Evolutionary conservation across 2,797 vertebrate genomes (phyloP), one percentile per base, ranked within the genome.

Genomic region (Artibeus lituratus): DNA sequence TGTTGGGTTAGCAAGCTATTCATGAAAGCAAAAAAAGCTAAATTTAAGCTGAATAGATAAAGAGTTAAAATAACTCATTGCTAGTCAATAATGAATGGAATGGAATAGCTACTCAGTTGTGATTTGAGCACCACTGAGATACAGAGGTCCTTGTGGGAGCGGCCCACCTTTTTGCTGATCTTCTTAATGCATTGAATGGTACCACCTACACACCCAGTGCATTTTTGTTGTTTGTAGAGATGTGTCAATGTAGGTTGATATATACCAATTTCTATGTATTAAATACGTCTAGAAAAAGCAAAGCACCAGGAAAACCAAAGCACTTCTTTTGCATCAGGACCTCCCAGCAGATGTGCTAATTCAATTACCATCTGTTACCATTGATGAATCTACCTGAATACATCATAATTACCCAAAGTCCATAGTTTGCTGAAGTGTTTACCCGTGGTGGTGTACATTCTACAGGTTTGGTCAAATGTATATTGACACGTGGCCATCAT

Each of bases 281-380:
- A 89, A 62, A 26, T 18, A 77, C 16, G n/a, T 19, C 72, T 32
- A 84, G 59, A 62, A 76, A 91, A 89, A 89, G 53, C 14, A 62
- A 88, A 53, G 42, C 35, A n/a, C 44, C 37, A 59, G 37, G 55
- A 35, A 77, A 84, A 59, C 10, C 14, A 92, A 78, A 62, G 6
- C 18, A 53, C 37, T 47, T 24, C 22, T 72, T 44, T 49, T 62
- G 22, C 10, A 19, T 37, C 7, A 76, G 19, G n/a, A 73, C 2
- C 7, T 80, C 47, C 29, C 15, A 57, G 51, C 2, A 16, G 24
- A 81, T 7, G 21, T n/a, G 37, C 2, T 42, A 37, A 77, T 77
- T 77, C 62, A 82, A 29, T 57, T 42, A 39, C 21, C 67, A 39
- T 10, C 67, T 42, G 21, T 59, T 49, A 26, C 39, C 49, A 62